These are phyloP conservation scores for Piscicola geometra DNA, from an alignment of 2,888 invertebrate species.

Conservation along the genomic window DNA sequence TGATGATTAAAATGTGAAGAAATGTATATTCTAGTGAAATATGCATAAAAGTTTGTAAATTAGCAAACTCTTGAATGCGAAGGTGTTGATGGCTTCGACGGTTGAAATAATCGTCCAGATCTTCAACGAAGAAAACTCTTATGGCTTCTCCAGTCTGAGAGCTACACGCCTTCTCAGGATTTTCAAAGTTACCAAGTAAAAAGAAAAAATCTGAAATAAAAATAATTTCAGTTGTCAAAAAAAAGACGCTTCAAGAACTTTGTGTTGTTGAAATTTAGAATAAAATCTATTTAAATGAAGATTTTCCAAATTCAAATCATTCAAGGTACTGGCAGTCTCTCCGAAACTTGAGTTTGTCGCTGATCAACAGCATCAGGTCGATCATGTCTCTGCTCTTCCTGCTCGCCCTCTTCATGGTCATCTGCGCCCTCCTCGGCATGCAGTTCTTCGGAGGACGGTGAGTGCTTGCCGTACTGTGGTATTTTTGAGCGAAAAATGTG, in stretches of 20 bases:
- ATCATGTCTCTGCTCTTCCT: conserved; percentile 98
- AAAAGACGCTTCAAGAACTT: no score
- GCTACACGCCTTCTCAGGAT: conserved; percentile 92
- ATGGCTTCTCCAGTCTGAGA: conserved; percentile 93
- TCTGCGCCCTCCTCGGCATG: conserved; percentile 98
- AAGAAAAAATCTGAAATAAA: no score
- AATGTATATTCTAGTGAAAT: not conserved
- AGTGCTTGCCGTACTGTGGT: conserved; percentile 46
- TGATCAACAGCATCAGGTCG: conserved; percentile 97
- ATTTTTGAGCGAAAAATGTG: not conserved
- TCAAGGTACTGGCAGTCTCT: conserved; percentile 98
- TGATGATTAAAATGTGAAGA: no score
- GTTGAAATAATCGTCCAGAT: conserved; percentile 96
- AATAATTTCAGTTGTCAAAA: no score
- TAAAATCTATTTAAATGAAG: no score
- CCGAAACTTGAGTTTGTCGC: conserved; percentile 93
- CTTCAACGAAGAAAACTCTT: conserved; percentile 83
- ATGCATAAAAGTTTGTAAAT: not conserved
- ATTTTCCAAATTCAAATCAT: no score
- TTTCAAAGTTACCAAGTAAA: conserved; percentile 79
- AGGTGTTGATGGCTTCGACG: conserved; percentile 74
- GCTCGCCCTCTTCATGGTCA: conserved; percentile 98
- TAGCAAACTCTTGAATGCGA: not conserved
- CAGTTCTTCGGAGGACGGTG: conserved; percentile 93
- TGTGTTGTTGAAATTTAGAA: no score